Percentiles rank a stretch among this genome's conserved stretches.
Conservation (phyloP, 2,113 vertebrate species). For the Chiloscyllium plagiosum region DNA sequence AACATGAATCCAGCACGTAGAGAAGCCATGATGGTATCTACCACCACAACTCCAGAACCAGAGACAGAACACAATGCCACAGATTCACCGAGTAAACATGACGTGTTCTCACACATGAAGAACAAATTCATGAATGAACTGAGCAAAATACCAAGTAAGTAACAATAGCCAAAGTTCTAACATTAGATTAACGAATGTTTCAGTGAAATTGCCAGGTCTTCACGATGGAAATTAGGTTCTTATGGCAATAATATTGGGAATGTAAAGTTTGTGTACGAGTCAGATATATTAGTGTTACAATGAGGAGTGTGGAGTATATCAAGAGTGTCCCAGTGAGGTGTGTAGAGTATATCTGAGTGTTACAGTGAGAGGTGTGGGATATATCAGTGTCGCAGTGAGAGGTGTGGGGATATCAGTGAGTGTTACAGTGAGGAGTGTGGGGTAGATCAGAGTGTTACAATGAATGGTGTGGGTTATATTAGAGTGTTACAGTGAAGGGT, state of each 20-base stretch:
- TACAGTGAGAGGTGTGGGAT: no score
- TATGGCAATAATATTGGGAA: background rate
- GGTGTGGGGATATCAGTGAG: background rate
- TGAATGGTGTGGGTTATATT: background rate
- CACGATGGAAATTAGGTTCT: background rate
- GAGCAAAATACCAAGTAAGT: conserved; percentile 63
- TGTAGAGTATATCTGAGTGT: background rate
- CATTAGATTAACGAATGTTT: background rate
- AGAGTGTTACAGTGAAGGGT: background rate
- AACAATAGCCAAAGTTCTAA: background rate
- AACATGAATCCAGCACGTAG: conserved; percentile 12
- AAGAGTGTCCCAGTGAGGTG: background rate
- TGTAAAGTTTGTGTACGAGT: background rate
- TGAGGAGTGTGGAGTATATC: background rate
- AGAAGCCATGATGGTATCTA: background rate
- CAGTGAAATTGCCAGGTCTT: background rate
- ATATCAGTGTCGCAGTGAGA: background rate
- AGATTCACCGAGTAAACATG: conserved; percentile 51
- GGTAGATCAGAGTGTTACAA: no score
- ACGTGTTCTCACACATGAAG: conserved; percentile 60
- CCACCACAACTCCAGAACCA: conserved; percentile 39
- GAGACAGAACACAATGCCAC: conserved; percentile 37
- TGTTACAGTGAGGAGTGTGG: background rate
- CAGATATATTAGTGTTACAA: background rate
- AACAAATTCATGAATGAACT: conserved; percentile 67